phyloP scores from a whole-genome alignment of 2,113 vertebrate species.

The Chitala chitala region DNA sequence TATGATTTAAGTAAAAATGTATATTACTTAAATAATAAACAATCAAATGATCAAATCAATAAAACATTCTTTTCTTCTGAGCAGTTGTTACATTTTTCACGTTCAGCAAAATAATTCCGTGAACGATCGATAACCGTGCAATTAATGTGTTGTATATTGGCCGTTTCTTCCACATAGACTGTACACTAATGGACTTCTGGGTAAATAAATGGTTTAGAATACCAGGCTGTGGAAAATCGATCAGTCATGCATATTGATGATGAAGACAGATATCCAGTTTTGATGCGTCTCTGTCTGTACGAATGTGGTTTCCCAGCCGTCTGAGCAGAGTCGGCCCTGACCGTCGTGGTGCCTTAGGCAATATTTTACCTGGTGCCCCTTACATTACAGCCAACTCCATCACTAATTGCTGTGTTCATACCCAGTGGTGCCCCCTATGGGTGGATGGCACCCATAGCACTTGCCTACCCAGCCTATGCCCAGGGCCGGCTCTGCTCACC shows the following conservation, averaged over 20 bases:
- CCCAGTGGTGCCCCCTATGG: too few relatives aligned
- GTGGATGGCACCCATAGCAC: too few relatives aligned
- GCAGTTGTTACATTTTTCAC: not conserved
- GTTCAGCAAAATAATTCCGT: not conserved
- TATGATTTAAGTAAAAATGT: not conserved
- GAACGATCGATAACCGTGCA: not conserved
- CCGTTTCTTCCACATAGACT: not conserved
- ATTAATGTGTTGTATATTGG: not conserved
- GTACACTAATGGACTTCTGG: not conserved
- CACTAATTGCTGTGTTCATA: too few relatives aligned
- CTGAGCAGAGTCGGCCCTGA: too few relatives aligned
- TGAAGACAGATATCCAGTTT: not conserved
- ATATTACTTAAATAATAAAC: not conserved
- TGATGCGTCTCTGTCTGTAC: not conserved
- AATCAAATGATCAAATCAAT: not conserved
- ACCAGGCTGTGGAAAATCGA: not conserved
- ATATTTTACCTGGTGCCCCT: too few relatives aligned
- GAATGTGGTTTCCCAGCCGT: not conserved
- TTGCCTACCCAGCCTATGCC: too few relatives aligned
- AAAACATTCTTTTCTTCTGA: not conserved
- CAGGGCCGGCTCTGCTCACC: too few relatives aligned
- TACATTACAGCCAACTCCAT: too few relatives aligned
- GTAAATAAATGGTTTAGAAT: not conserved
- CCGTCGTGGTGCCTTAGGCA: too few relatives aligned
- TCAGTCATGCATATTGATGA: not conserved